A percentile compares a stretch with the other conserved stretches of the same genome.
Evolutionary conservation across 1,140 invertebrate genomes (phyloP).

Genomic region (Platorchestia sp.): DNA sequence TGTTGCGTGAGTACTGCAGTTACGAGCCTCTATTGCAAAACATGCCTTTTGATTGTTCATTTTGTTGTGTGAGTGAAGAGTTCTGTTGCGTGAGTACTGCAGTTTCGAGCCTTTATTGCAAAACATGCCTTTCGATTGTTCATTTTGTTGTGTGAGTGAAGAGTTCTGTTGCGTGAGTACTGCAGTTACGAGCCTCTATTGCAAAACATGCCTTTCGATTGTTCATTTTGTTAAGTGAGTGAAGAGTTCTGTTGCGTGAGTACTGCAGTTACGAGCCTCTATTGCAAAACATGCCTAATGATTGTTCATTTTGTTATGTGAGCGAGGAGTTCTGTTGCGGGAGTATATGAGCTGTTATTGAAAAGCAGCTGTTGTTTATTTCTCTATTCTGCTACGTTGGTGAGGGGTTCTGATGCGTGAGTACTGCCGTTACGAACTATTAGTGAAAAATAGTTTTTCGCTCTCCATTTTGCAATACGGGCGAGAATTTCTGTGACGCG

Average conservation of each 20-base stretch:
- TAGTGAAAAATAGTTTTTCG: neutral
- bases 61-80: conserved; percentile 89
- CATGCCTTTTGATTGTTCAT: conserved; percentile 68
- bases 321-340: conserved; percentile 90
- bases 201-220: neutral
- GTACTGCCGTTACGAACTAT: conserved; percentile 68
- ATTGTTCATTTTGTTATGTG: conserved; percentile 83
- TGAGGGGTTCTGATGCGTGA: conserved; percentile 89
- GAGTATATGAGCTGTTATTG: too few species aligned
- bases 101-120: neutral
- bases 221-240: conserved; percentile 85
- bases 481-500: conserved; percentile 89
- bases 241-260: conserved; percentile 90
- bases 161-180: conserved; percentile 87
- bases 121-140: neutral
- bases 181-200: neutral
- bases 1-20: conserved; percentile 82
- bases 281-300: neutral
- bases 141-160: conserved; percentile 89
- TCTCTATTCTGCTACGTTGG: conserved; percentile 86
- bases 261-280: conserved; percentile 62
- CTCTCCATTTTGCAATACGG: conserved; percentile 85
- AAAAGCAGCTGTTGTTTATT: neutral
- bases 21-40: neutral
- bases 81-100: conserved; percentile 85